These are phyloP conservation scores for Chauna torquata DNA, from an alignment of 2,113 vertebrate species.

Conservation along the genomic window DNA sequence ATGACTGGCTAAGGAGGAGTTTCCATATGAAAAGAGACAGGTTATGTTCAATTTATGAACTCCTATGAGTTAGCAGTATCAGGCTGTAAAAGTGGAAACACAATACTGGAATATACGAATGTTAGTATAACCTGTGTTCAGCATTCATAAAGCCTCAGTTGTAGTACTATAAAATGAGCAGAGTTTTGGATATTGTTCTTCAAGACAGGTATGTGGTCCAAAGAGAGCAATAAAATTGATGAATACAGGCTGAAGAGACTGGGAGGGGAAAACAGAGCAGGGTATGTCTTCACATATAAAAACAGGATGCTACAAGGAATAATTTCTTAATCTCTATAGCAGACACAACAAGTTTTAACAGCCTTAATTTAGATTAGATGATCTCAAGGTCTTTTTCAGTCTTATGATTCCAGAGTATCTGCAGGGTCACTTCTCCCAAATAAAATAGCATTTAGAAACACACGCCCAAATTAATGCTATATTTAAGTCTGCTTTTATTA, in stretches of 20 bases:
- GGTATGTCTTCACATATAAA: conserved; percentile 32
- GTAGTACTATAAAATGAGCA: not conserved
- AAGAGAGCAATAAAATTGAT: not conserved
- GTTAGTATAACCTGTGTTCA: not conserved
- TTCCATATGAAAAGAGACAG: not conserved
- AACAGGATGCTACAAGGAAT: conserved; percentile 60
- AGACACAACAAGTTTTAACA: conserved; percentile 33
- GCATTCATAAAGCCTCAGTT: not conserved
- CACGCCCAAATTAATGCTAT: not conserved
- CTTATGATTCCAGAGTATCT: not conserved
- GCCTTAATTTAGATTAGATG: conserved; percentile 47
- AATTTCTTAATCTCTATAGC: conserved; percentile 48
- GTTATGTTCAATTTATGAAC: not conserved
- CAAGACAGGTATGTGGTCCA: not conserved
- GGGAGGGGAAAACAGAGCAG: not conserved
- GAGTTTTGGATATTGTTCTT: not conserved
- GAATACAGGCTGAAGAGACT: not conserved
- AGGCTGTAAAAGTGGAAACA: not conserved
- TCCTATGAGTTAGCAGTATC: not conserved
- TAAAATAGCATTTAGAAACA: not conserved
- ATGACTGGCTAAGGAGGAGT: not conserved
- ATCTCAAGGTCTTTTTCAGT: conserved; percentile 43
- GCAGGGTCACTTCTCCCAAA: not conserved
- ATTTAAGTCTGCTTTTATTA: not conserved
- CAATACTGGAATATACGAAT: not conserved